Evolutionary conservation across 1,140 invertebrate genomes (phyloP), one percentile per base, ranked within the genome.

Genomic region (Araneus ventricosus): DNA sequence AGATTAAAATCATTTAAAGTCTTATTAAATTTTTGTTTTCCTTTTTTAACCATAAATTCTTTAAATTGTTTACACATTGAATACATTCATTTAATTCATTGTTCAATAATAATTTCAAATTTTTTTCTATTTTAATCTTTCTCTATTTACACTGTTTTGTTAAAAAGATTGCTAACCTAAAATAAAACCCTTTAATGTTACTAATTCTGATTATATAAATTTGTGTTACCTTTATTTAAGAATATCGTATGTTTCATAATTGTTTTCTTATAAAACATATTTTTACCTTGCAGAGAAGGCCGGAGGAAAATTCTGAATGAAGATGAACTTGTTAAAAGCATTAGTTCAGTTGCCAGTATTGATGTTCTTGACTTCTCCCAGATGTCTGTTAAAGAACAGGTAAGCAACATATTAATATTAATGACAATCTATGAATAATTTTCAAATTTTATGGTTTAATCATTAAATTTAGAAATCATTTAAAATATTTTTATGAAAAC

Each of bases 261-360:
- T 85, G 45, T 37, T 80, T 61, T 63, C 22, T n/a, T 90, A 52
- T 52, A n/a, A 45, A 85, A 30, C 70, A 27, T 59, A 45, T 70
- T 59, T 88, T 37, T 82, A 59, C 75, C 30, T 41, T 93, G 2
- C n/a, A 94, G 94, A 88, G 84, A 92, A 61, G 93, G 90, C 5
- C 45, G 94, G 52, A 88, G 94, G 57, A 94, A 92, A 67, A 94
- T 94, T 34, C 59, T 94, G 8, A 94, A 94, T 94, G 94, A 94
- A 93, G 70, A 93, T 27, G 93, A 94, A 86, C 61, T 94, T 8
- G 39, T 93, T 10, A 93, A 94, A 34, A 88, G 82, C 24, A 52
- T 94, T 4, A 39, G 80, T 80, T 61, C 91, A n/a, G 57, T 94
- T 75, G 90, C 93, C 20, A 61, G 57, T 70, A 79, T 94, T 10